Conservation (phyloP, 2,113 vertebrate genomes). For the Psammodynastes pulverulentus region DNA sequence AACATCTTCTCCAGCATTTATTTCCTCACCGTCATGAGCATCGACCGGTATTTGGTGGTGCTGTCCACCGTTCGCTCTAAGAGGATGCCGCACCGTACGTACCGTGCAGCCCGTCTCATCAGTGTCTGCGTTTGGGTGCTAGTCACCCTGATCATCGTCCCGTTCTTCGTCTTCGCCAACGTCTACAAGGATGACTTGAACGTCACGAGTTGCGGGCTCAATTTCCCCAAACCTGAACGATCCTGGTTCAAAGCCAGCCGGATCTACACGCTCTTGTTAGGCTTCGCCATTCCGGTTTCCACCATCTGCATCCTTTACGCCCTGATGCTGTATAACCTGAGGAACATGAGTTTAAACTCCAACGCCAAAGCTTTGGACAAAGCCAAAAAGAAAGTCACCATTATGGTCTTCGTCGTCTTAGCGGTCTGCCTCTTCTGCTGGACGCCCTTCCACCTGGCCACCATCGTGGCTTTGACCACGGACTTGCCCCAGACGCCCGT, state of each 20-base stretch:
- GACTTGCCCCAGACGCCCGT: conserved; percentile 82
- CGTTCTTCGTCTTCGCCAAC: conserved; percentile 81
- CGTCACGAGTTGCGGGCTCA: conserved; percentile 84
- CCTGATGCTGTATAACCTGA: conserved; percentile 82
- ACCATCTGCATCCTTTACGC: conserved; percentile 84
- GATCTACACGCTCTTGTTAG: conserved; percentile 83
- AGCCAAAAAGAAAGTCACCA: conserved; percentile 85
- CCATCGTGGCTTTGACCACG: conserved; percentile 83
- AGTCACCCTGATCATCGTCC: conserved; percentile 81
- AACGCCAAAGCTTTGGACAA: conserved; percentile 86
- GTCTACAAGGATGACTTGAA: conserved; percentile 72
- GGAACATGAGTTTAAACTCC: conserved; percentile 81
- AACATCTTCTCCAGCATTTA: conserved; percentile 92
- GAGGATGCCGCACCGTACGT: conserved; percentile 79
- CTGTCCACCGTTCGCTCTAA: conserved; percentile 80
- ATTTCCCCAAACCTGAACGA: conserved; percentile 82
- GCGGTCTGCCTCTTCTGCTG: conserved; percentile 88
- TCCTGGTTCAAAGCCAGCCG: conserved; percentile 86
- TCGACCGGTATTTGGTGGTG: conserved; percentile 85
- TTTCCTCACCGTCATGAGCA: conserved; percentile 88
- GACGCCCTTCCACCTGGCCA: conserved; percentile 89
- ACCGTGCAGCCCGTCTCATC: conserved; percentile 78
- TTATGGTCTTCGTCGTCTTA: conserved; percentile 88
- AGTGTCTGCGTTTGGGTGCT: conserved; percentile 85
- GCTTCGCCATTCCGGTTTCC: conserved; percentile 84